Evolutionary conservation across 2,797 vertebrate species (phyloP), one percentile per base, ranked within the genome.

Genomic region (Parauchenoglanis ngamensis): DNA sequence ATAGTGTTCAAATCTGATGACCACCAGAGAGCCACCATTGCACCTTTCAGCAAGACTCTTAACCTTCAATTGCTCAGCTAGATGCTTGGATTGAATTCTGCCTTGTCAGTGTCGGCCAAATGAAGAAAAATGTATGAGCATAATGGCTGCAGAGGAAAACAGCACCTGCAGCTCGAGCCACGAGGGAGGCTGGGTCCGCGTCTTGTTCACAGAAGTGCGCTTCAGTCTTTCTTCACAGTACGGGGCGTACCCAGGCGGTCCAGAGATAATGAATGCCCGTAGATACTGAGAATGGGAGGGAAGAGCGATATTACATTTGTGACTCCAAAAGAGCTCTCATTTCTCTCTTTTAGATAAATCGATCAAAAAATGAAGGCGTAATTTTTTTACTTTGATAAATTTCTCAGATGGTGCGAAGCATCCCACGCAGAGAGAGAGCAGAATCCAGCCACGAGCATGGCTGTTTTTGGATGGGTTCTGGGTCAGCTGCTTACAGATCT

Each of bases 381-480:
- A 19, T 23, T n/a, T 57, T 49, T 59, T 89, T 92, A 99, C 98
- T 96, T 99, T 99, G 46, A 99, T 96, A 52, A 99, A 99, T 93
- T 98, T 99, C 91, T 99, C 98, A 0, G 98, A 98, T 12, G 98
- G 98, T 1, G 98, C 97, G 3, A 99, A 99, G 93, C 98, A 99
- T 89, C 98, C 98, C 57, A 99, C 97, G 0, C 97, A 99, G 59
- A 99, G 95, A 1, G 98, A 99, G 93, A 99, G 93, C 13, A 99
- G 96, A 93, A 99, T 99, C 98, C 98, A 99, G 1, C 98, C 98
- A 0, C 98, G 96, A 76, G 98, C 98, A 0, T 99, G 97, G 89
- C 98, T 99, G 92, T 97, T 99, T 92, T 99, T 99, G 40, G 98
- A 99, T 0, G 98, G 97, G 88, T 99, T 99, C 94, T 99, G 98